Conservation (phyloP, 1,140 invertebrate genomes). For the Callitettix versicolor region DNA sequence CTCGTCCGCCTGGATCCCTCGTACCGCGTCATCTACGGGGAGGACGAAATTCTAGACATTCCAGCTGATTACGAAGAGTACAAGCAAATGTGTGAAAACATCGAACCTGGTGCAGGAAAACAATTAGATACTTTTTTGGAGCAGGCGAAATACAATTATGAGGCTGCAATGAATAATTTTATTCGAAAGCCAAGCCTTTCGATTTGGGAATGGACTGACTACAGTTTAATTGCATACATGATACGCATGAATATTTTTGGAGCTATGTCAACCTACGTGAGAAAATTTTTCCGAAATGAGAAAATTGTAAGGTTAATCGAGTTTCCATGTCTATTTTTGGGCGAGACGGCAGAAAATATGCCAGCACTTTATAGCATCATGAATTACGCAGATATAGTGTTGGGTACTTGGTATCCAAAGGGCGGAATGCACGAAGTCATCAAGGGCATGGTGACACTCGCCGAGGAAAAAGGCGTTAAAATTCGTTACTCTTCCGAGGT, state of each 20-base stretch:
- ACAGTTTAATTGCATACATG: too few species aligned
- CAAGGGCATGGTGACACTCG: not conserved
- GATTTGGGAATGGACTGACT: too few species aligned
- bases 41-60: not conserved
- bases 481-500: not conserved
- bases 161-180: too few species aligned
- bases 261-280: too few species aligned
- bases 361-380: not conserved
- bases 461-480: not conserved
- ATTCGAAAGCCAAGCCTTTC: too few species aligned
- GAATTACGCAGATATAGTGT: not conserved
- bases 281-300: too few species aligned
- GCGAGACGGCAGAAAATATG: not conserved
- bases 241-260: too few species aligned
- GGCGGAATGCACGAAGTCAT: not conserved
- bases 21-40: not conserved
- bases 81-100: not conserved
- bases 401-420: not conserved
- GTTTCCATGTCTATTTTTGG: not conserved
- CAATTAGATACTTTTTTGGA: not conserved
- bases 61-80: not conserved
- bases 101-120: not conserved
- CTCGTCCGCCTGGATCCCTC: not conserved
- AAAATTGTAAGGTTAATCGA: too few species aligned
- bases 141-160: too few species aligned